A percentile compares a stretch with the other conserved stretches of the same genome.
Conservation (phyloP, 2,888 invertebrate genomes). For the Helobdella robusta region DNA sequence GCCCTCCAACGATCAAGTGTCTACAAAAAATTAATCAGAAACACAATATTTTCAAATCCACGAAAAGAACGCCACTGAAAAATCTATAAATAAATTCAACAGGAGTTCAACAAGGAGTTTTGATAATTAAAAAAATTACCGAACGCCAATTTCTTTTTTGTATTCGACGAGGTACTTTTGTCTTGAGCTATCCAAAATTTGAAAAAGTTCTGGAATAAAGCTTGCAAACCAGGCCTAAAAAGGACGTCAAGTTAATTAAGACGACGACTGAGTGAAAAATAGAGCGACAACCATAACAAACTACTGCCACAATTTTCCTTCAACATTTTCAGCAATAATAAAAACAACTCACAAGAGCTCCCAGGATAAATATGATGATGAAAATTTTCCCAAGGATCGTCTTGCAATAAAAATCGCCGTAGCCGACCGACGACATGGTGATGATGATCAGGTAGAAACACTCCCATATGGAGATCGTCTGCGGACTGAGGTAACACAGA, state of each 20-base stretch:
- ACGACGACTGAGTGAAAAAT: too few relatives aligned
- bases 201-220: slow-evolving; percentile 15
- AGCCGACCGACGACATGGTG: slow-evolving; percentile 99
- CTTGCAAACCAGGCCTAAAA: slow-evolving; percentile 22
- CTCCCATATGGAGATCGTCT: slow-evolving; percentile 93
- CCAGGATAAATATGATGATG: slow-evolving; percentile 98
- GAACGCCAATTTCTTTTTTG: slow-evolving; percentile 6
- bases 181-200: slow-evolving; percentile 5
- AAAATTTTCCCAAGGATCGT: slow-evolving; percentile 95
- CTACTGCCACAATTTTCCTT: too few relatives aligned
- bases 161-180: slow-evolving; percentile 11
- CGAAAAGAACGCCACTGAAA: too few relatives aligned
- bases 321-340: too few relatives aligned
- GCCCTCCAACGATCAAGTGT: slow-evolving; percentile 12
- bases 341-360: slow-evolving; percentile 99
- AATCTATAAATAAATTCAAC: too few relatives aligned
- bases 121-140: too few relatives aligned
- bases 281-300: too few relatives aligned
- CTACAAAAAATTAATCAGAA: too few relatives aligned
- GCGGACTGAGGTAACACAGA: slow-evolving; percentile 81
- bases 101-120: too few relatives aligned
- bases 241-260: too few relatives aligned
- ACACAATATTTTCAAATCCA: too few relatives aligned
- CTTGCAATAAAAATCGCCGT: slow-evolving; percentile 97
- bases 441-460: slow-evolving; percentile 99